These are phyloP conservation scores for Mirza zaza DNA, from an alignment of 2,113 vertebrate species.

Conservation along the genomic window DNA sequence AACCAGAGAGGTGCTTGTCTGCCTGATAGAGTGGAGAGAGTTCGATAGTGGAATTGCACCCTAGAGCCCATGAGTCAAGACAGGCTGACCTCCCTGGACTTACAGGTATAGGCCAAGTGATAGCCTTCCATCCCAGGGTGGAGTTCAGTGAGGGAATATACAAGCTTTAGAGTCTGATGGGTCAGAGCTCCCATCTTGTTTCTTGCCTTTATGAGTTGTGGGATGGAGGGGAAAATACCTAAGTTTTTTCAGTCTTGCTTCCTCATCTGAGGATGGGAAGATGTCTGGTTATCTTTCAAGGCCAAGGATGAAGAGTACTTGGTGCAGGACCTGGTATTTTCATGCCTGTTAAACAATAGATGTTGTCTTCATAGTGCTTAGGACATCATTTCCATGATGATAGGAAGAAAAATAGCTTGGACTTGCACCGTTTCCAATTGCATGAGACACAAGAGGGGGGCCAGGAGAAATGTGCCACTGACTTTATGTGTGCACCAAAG, in stretches of 20 bases:
- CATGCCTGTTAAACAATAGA: background rate
- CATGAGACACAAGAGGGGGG: too few species aligned
- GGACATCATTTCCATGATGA: background rate
- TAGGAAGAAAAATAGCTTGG: background rate
- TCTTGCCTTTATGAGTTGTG: background rate
- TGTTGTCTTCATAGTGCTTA: background rate
- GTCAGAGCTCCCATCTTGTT: fast-evolving
- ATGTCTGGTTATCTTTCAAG: background rate
- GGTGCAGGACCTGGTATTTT: background rate
- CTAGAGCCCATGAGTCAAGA: too few species aligned
- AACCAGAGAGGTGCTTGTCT: background rate
- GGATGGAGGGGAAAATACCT: background rate
- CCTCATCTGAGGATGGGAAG: background rate
- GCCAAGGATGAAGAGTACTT: background rate
- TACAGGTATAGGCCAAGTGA: fast-evolving
- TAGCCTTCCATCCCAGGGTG: background rate
- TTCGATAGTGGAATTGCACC: background rate
- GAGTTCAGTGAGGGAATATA: background rate
- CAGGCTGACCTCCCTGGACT: background rate
- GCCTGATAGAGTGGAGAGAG: background rate
- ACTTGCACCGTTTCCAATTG: fast-evolving
- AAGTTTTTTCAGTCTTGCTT: background rate
- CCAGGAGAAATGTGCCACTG: too few species aligned
- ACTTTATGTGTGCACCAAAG: background rate
- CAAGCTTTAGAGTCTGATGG: fast-evolving